phyloP scores from a whole-genome alignment of 2,888 invertebrate genomes.

The Lycophotia porphyrea region DNA sequence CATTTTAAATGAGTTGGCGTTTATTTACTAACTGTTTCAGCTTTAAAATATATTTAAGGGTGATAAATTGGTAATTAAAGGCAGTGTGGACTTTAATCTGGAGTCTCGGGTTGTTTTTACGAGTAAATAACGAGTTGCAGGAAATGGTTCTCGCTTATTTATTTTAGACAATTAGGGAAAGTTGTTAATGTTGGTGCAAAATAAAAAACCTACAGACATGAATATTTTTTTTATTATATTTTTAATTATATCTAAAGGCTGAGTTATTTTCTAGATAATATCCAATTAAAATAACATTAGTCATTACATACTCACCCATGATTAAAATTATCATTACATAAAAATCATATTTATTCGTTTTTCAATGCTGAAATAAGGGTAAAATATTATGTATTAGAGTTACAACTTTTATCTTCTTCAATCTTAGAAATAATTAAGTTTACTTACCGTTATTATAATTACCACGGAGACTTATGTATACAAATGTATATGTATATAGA shows the following conservation, averaged over 20 bases:
- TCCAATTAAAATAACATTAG: conserved; percentile 14
- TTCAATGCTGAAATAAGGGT: not conserved
- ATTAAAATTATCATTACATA: conserved; percentile 11
- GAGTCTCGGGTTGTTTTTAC: conserved; percentile 4
- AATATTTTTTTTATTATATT: too few relatives aligned
- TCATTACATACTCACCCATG: not conserved
- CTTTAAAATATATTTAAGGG: conserved; percentile 47
- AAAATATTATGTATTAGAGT: too few relatives aligned
- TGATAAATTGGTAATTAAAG: conserved; percentile 46
- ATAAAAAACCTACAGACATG: not conserved
- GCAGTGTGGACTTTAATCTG: conserved; percentile 23
- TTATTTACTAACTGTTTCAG: conserved; percentile 54
- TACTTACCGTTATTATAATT: not conserved
- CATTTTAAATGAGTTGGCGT: conserved; percentile 58
- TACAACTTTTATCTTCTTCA: too few relatives aligned
- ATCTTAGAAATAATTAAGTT: too few relatives aligned
- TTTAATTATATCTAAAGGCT: too few relatives aligned
- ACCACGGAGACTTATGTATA: not conserved
- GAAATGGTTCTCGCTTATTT: conserved; percentile 17
- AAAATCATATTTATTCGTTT: not conserved
- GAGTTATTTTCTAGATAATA: not conserved
- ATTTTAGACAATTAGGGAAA: not conserved
- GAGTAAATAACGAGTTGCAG: conserved; percentile 1
- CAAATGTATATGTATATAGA: not conserved
- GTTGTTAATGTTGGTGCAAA: not conserved